Conservation (phyloP, 2,113 vertebrate species). For the Etheostoma cragini region DNA sequence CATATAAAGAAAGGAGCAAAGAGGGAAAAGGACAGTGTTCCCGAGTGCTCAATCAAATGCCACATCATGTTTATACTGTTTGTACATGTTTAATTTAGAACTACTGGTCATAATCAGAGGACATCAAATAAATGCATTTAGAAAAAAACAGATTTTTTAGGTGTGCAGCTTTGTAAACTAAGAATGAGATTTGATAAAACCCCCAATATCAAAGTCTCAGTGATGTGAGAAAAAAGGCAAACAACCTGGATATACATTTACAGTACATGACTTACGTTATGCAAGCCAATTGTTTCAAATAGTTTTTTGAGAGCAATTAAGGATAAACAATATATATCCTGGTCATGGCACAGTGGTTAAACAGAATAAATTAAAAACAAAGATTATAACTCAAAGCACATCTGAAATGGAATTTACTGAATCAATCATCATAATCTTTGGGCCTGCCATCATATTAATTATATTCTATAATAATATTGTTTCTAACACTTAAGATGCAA, state of each 20-base stretch:
- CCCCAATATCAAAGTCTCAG: neutral
- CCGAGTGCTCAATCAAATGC: neutral
- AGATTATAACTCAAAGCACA: neutral
- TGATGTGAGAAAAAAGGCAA: neutral
- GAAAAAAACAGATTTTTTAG: neutral
- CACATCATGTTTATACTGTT: constrained; percentile 6
- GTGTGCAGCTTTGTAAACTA: neutral
- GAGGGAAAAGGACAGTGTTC: neutral
- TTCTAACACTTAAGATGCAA: constrained; percentile 16
- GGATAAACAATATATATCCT: neutral
- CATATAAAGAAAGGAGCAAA: neutral
- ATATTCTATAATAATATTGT: neutral
- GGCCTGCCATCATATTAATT: neutral
- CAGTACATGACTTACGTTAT: neutral
- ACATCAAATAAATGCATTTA: constrained; percentile 8
- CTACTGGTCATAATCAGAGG: neutral
- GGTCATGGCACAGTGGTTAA: neutral
- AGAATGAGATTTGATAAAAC: neutral
- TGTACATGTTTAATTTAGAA: constrained; percentile 60
- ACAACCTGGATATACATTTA: neutral
- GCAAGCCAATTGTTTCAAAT: neutral
- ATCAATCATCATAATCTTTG: neutral
- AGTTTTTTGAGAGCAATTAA: neutral
- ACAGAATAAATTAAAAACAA: neutral
- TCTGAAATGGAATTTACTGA: neutral